Base-by-base conservation (phyloP, 2,113 vertebrate genomes). In the Pomatorhinus ruficollis region DNA sequence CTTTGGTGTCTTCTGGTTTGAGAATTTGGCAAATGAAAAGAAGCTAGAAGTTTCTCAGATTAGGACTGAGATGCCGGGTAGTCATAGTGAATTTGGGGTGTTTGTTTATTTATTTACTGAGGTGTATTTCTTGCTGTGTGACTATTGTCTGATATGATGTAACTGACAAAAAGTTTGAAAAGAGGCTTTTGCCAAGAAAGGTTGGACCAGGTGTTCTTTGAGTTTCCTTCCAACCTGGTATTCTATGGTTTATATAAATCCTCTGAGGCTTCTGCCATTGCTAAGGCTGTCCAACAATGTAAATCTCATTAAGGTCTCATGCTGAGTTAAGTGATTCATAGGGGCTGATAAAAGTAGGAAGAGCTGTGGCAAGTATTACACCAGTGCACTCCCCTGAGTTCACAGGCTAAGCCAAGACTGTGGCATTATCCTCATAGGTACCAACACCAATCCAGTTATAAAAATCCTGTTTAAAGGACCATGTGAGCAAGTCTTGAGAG, bases 81-180 rank as follows among this genome's bases (percentile, higher is more conserved):
- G 56, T 59, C 14, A 16, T 16, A 40, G 20, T 0, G 0, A 87
- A 14, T 44, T 50, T 61, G n/a, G 14, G 6, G 19, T 28, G 35
- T 2, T 18, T 74, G 3, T 70, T 25, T 52, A 5, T 63, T 93
- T 52, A 5, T 63, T 93, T 65, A 54, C 23, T 1, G 3, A 68
- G 52, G 25, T 85, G 3, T 79, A 12, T 90, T 92, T 83, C 71
- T 61, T 92, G n/a, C 40, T 77, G 9, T 68, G 37, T 95, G 53
- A 56, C 40, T 85, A 11, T 37, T 72, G 12, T 40, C 25, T 90
- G 47, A 63, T 79, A 15, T 15, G 31, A 61, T 16, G 7, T 42
- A 16, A 49, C 56, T 42, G 56, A 66, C 21, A 50, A 15, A 49
- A 80, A 30, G 21, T 61, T 59, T 64, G 53, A 56, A 20, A 70